Percentiles rank a stretch among this genome's conserved stretches.
Evolutionary conservation across 2,797 vertebrate genomes (phyloP).

Genomic region (Neomorphus geoffroyi): DNA sequence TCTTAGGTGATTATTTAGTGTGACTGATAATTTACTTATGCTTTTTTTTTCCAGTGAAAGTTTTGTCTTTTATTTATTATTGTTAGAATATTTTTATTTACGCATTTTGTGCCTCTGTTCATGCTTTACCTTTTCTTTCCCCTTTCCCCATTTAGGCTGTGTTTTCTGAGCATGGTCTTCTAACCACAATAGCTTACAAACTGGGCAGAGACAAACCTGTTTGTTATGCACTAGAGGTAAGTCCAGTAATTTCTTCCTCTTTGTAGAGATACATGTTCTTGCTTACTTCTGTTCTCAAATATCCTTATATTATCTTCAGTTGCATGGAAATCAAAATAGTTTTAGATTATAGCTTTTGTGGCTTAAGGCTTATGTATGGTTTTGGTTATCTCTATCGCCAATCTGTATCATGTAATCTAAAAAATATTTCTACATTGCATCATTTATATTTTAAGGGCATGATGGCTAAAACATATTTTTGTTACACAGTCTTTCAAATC

Average conservation of each 20-base stretch:
- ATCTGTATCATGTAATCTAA: not conserved
- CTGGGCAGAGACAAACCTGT: conserved; percentile 93
- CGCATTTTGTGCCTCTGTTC: not conserved
- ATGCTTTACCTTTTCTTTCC: conserved; percentile 9
- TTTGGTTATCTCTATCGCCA: not conserved
- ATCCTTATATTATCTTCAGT: not conserved
- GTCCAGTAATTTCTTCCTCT: conserved; percentile 35
- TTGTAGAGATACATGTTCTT: not conserved
- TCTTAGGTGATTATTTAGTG: not conserved
- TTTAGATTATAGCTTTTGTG: not conserved
- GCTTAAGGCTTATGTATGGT: not conserved
- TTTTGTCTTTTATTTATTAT: not conserved
- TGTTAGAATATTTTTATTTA: not conserved
- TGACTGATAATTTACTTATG: not conserved
- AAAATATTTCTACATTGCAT: not conserved
- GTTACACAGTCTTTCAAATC: not conserved
- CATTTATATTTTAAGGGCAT: not conserved
- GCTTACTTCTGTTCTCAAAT: not conserved
- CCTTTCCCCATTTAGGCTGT: conserved; percentile 80
- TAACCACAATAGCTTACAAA: conserved; percentile 97
- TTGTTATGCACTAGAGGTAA: conserved; percentile 94
- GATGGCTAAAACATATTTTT: not conserved
- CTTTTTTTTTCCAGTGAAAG: not conserved
- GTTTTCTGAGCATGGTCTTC: conserved; percentile 95
- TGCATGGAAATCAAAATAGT: not conserved